These are phyloP conservation scores for Premnoplex brunnescens DNA, from an alignment of 2,797 vertebrate genomes.

Conservation along the genomic window DNA sequence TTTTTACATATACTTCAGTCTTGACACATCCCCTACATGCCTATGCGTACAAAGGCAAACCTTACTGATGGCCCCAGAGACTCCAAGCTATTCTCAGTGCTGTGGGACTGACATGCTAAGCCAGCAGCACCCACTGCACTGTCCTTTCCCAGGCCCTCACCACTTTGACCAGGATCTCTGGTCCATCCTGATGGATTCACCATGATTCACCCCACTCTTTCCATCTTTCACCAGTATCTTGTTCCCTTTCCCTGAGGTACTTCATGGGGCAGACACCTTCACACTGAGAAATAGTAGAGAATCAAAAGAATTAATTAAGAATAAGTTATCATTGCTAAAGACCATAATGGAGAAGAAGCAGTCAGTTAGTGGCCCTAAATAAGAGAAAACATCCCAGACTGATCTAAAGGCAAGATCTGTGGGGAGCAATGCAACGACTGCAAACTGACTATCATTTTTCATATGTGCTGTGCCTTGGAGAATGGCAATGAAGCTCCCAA, in stretches of 20 bases:
- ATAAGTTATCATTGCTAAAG: neutral
- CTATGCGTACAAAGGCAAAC: neutral
- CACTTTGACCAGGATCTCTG: neutral
- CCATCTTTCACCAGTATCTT: neutral
- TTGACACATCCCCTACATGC: no score
- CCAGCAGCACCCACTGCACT: neutral
- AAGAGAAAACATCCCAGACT: neutral
- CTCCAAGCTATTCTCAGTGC: fast-evolving
- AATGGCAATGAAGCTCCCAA: neutral
- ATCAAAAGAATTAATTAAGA: neutral
- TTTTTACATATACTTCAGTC: neutral
- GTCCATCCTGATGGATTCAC: neutral
- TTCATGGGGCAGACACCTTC: neutral
- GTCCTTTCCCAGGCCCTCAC: neutral
- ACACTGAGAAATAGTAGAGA: neutral
- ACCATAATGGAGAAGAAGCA: neutral
- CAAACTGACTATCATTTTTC: neutral
- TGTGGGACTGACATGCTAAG: fast-evolving
- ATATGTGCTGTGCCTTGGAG: fast-evolving
- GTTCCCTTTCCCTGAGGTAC: neutral
- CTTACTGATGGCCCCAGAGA: neutral
- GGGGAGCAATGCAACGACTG: neutral
- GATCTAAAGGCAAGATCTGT: neutral
- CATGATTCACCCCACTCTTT: neutral
- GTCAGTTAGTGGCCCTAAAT: neutral